Evolutionary conservation across 2,888 invertebrate species (phyloP), one percentile per base, ranked within the genome.

Genomic region (Xestobium rufovillosum): DNA sequence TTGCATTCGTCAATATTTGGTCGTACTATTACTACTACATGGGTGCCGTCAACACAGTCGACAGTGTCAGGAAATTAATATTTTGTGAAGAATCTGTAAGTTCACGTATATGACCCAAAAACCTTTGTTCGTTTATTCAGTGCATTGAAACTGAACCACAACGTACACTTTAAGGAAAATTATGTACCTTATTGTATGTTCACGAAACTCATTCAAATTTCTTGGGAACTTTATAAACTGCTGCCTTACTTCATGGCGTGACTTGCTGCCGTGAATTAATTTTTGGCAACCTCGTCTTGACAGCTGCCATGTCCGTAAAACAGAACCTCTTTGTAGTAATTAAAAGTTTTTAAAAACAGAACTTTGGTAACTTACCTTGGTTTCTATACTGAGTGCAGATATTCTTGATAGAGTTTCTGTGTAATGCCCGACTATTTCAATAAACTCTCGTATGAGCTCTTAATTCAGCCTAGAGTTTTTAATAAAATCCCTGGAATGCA

Each of bases 31-130:
- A n/a, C n/a, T 9, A 50, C 51, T 3, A 54, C 46, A 41, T 54
- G 52, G 4, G 53, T 55, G 23, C 50, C 50, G 39, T 53, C 50
- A 14, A 56, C 31, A 17, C 45, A 46, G 4, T 53, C 50, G 13
- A 52, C 40, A 26, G 45, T 42, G 19, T 43, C 45, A 14, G 42
- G 44, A 16, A 50, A 42, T 1, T 25, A 9, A 34, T 26, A 34
- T 13, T 16, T 32, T 12, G 36, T 10, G 25, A 30, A 40, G 36
- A 44, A 44, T 33, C 39, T 42, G 27, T 34, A 34, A 3, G 13
- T 14, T 27, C 27, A 23, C 28, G 26, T 13, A n/a, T n/a, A n/a
- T n/a, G n/a, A n/a, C 14, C 27, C 9, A 15, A 28, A 35, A 28
- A n/a, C 9, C 17, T 10, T 14, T 4, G n/a, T n/a, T n/a, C n/a